Percentiles rank a stretch among this genome's conserved stretches.
These are phyloP conservation scores for Benitochromis conjunctus DNA, from an alignment of 2,113 vertebrate species.

Conservation along the genomic window DNA sequence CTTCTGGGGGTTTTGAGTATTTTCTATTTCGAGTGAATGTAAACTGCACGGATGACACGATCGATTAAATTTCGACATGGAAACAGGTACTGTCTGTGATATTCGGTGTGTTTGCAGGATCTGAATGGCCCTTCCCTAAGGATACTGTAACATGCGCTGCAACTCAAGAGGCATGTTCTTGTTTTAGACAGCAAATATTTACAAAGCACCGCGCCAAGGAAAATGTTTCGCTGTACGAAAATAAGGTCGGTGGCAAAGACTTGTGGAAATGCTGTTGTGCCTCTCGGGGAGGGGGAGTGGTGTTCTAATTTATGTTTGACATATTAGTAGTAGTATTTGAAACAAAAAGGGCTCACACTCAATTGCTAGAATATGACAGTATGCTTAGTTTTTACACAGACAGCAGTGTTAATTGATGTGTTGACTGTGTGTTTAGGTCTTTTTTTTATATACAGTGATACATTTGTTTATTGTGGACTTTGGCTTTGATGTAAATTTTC, in stretches of 20 bases:
- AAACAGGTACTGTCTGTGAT: background rate
- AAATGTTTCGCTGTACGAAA: slow-evolving; percentile 63
- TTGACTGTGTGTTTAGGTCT: background rate
- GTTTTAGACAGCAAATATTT: slow-evolving; percentile 76
- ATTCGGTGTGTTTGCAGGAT: background rate
- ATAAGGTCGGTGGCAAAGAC: slow-evolving; percentile 46
- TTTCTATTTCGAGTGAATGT: background rate
- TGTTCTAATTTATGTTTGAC: slow-evolving; percentile 12
- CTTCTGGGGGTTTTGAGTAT: rapidly evolving
- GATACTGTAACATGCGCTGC: slow-evolving; percentile 64
- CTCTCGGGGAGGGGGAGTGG: background rate
- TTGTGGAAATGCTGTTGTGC: slow-evolving; percentile 51
- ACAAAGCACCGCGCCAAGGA: slow-evolving; percentile 59
- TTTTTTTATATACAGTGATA: background rate
- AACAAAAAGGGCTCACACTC: background rate
- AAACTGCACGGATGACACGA: slow-evolving; percentile 7
- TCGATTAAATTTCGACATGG: slow-evolving; percentile 3
- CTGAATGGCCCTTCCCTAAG: slow-evolving; percentile 23
- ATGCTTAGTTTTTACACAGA: background rate
- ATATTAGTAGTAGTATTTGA: slow-evolving; percentile 4
- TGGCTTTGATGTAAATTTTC: background rate
- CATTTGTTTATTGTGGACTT: background rate
- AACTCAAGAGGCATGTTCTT: slow-evolving; percentile 58
- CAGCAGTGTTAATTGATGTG: background rate
- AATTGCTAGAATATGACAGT: background rate